phyloP scores from a whole-genome alignment of 2,113 vertebrate species.

The Xenopus tropicalis region DNA sequence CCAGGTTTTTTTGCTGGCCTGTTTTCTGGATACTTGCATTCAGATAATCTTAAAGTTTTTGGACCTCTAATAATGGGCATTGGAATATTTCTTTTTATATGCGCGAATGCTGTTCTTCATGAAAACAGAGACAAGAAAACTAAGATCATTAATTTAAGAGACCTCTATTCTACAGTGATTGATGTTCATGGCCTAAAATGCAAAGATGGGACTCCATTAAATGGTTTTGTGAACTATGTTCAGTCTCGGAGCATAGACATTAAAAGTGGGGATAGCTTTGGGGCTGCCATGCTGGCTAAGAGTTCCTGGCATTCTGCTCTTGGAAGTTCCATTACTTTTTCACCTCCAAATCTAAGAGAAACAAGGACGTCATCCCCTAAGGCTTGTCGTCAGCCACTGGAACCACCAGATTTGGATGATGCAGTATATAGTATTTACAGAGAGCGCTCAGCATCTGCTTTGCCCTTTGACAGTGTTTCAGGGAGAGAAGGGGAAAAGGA shows the following conservation, averaged over 20 bases:
- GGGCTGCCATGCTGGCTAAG: slow-evolving; percentile 67
- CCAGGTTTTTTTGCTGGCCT: slow-evolving; percentile 70
- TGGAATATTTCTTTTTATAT: slow-evolving; percentile 96
- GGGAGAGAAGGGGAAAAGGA: slow-evolving; percentile 29
- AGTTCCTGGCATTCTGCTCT: slow-evolving; percentile 78
- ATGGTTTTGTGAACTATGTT: slow-evolving; percentile 81
- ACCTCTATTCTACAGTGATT: slow-evolving; percentile 97
- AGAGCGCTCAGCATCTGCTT: slow-evolving; percentile 60
- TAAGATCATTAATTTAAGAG: slow-evolving; percentile 90
- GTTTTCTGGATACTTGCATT: slow-evolving; percentile 84
- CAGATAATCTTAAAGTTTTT: slow-evolving; percentile 89
- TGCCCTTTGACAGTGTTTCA: slow-evolving; percentile 38
- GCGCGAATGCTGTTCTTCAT: slow-evolving; percentile 90
- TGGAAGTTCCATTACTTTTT: slow-evolving; percentile 51
- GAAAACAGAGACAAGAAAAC: slow-evolving; percentile 94
- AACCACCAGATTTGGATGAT: slow-evolving; percentile 74
- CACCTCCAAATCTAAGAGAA: slow-evolving; percentile 58
- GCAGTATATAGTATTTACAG: slow-evolving; percentile 87
- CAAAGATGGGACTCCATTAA: slow-evolving; percentile 80
- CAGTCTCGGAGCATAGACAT: slow-evolving; percentile 73
- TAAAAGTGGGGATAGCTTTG: slow-evolving; percentile 63
- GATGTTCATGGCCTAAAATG: slow-evolving; percentile 87
- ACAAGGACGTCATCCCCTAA: slow-evolving; percentile 57
- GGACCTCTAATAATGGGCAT: slow-evolving; percentile 95
- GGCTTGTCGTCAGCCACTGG: slow-evolving; percentile 60